A percentile compares a stretch with the other conserved stretches of the same genome.
phyloP scores from a whole-genome alignment of 2,113 vertebrate species.

The Halcyon senegalensis region DNA sequence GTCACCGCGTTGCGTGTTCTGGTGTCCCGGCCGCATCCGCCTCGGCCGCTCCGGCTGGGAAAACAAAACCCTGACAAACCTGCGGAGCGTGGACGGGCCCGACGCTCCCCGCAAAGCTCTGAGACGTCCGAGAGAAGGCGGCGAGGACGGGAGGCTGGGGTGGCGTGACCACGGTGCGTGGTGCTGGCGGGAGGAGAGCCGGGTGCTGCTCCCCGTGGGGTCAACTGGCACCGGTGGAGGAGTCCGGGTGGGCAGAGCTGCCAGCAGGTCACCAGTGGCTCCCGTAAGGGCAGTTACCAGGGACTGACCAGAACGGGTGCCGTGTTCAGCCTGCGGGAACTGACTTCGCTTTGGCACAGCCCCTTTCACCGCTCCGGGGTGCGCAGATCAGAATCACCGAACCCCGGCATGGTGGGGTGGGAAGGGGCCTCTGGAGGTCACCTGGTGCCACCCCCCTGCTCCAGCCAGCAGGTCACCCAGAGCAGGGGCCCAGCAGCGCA shows the following conservation, averaged over 20 bases:
- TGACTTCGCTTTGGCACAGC: neutral
- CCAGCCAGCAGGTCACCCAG: no score
- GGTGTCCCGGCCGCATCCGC: neutral
- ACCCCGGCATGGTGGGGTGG: no score
- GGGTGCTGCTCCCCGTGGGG: neutral
- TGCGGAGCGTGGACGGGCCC: neutral
- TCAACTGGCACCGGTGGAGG: neutral
- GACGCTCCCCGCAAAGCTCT: neutral
- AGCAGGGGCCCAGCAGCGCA: no score
- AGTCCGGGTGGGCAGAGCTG: neutral
- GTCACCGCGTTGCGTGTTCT: fast-evolving
- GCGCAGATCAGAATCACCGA: no score
- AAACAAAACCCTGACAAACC: neutral
- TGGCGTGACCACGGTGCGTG: fast-evolving
- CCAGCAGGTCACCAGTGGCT: neutral
- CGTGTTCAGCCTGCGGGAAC: neutral
- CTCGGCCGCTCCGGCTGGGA: neutral
- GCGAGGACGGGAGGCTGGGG: neutral
- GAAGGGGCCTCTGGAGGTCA: no score
- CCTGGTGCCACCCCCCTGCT: no score
- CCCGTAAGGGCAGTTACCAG: neutral
- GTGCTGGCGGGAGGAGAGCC: no score
- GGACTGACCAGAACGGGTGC: neutral
- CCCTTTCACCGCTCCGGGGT: no score
- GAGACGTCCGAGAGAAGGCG: neutral